Evolutionary conservation across 2,888 invertebrate genomes (phyloP).

Genomic region (Platycheirus albimanus): DNA sequence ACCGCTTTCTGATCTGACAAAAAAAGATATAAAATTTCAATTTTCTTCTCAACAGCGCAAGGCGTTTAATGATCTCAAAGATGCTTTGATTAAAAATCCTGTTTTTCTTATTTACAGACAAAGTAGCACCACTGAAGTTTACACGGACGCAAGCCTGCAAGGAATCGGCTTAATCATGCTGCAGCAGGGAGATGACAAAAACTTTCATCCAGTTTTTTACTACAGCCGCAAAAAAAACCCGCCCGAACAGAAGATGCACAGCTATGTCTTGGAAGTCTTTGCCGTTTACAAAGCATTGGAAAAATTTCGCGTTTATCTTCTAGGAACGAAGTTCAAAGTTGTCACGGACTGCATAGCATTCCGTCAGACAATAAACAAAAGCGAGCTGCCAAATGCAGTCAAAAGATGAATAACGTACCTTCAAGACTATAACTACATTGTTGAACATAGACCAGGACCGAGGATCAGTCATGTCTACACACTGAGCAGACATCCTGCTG

Average conservation of each 20-base stretch:
- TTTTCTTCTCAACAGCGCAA: slow-evolving; percentile 19
- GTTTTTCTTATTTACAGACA: slow-evolving; percentile 26
- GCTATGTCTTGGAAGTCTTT: slow-evolving; percentile 28
- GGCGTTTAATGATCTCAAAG: slow-evolving; percentile 11
- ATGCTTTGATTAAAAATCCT: slow-evolving; percentile 1
- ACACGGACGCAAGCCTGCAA: slow-evolving; percentile 32
- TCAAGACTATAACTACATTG: slow-evolving; percentile 26
- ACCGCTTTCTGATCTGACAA: slow-evolving; percentile 2
- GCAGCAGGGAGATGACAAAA: slow-evolving; percentile 21
- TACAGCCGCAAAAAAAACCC: slow-evolving; percentile 28
- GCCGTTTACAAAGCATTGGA: slow-evolving; percentile 33
- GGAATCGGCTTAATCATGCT: slow-evolving; percentile 34
- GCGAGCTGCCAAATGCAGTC: slow-evolving; percentile 24
- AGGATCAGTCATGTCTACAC: slow-evolving; percentile 34
- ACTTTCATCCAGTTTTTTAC: slow-evolving; percentile 24
- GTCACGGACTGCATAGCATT: slow-evolving; percentile 38
- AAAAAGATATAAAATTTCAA: slow-evolving; percentile 18
- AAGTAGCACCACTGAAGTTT: slow-evolving; percentile 1
- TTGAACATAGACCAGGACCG: slow-evolving; percentile 28
- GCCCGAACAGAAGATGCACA: slow-evolving; percentile 35
- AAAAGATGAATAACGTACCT: slow-evolving; percentile 35
- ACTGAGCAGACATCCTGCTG: slow-evolving; percentile 12
- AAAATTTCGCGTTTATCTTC: slow-evolving; percentile 27
- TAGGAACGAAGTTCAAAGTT: slow-evolving; percentile 36
- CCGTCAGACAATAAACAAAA: slow-evolving; percentile 27